These are phyloP conservation scores for Nomada flava DNA, from an alignment of 2,888 invertebrate species.

Conservation along the genomic window DNA sequence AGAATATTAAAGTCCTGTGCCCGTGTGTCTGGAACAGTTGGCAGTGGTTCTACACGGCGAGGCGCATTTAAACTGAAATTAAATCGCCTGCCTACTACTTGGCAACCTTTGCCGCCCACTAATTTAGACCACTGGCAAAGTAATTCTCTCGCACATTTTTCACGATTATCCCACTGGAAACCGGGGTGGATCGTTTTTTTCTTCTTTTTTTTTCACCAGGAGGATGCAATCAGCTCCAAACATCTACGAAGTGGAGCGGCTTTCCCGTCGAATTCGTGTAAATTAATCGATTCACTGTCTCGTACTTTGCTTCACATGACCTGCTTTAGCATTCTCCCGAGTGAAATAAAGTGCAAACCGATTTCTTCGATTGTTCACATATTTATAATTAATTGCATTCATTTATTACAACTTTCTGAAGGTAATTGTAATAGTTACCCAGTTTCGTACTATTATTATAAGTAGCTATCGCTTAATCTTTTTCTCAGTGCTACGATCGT, in stretches of 20 bases:
- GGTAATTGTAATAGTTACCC: not conserved
- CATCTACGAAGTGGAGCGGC: conserved; percentile 21
- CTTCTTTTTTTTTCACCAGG: not conserved
- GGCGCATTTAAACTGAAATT: conserved; percentile 60
- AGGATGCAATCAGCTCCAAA: conserved; percentile 38
- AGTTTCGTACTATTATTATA: no score
- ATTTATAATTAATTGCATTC: not conserved
- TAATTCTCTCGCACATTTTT: conserved; percentile 56
- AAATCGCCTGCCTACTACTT: conserved; percentile 55
- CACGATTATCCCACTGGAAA: conserved; percentile 50
- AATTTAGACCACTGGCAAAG: conserved; percentile 52
- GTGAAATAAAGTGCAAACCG: not conserved
- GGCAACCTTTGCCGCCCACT: conserved; percentile 44
- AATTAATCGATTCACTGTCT: conserved; percentile 15
- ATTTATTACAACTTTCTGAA: not conserved
- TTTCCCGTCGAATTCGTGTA: conserved; percentile 2
- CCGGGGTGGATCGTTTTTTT: conserved; percentile 22
- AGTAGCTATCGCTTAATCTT: no score
- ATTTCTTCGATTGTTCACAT: no score
- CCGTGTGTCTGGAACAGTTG: conserved; percentile 49
- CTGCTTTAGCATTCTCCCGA: not conserved
- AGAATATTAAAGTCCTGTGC: conserved; percentile 46
- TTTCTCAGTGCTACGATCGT: no score
- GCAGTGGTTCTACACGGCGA: conserved; percentile 49
- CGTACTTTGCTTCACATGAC: not conserved